These are phyloP conservation scores for Melieria omissa DNA, from an alignment of 2,888 invertebrate genomes.

Conservation along the genomic window DNA sequence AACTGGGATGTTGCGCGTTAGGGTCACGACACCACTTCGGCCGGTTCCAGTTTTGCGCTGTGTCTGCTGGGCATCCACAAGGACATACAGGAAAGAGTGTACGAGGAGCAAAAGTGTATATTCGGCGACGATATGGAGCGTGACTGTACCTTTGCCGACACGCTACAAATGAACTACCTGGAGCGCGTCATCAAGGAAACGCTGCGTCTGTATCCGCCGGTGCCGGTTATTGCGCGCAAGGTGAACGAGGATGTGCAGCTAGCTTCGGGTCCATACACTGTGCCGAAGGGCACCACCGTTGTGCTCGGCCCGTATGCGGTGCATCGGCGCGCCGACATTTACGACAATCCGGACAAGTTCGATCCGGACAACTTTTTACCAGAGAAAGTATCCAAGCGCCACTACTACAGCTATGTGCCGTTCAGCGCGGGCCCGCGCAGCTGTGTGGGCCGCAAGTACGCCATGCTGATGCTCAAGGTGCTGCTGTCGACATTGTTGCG, in stretches of 20 bases:
- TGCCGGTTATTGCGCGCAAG: conserved; percentile 80
- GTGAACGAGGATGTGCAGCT: conserved; percentile 75
- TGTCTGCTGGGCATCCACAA: conserved; percentile 84
- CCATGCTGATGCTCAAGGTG: conserved; percentile 80
- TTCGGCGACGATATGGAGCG: conserved; percentile 80
- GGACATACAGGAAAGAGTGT: conserved; percentile 80
- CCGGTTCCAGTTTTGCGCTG: conserved; percentile 87
- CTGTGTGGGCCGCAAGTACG: conserved; percentile 84
- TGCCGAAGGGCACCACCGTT: conserved; percentile 79
- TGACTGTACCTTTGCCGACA: conserved; percentile 80
- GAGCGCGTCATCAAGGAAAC: conserved; percentile 83
- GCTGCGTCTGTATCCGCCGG: conserved; percentile 82
- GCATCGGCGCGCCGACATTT: conserved; percentile 75
- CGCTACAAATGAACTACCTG: conserved; percentile 82
- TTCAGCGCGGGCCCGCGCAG: conserved; percentile 85
- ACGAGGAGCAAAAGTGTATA: conserved; percentile 78
- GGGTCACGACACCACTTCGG: conserved; percentile 87
- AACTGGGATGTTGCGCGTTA: conserved; percentile 47
- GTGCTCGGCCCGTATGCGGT: conserved; percentile 75
- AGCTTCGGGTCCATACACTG: conserved; percentile 71
- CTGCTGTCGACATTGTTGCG: conserved; percentile 78
- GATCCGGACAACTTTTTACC: conserved; percentile 85
- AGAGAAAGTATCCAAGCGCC: conserved; percentile 78
- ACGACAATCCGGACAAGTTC: conserved; percentile 77
- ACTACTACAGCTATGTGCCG: conserved; percentile 83